Percentiles rank a stretch among this genome's conserved stretches.
Evolutionary conservation across 92 coral and sea anemone species (phyloP).

Genomic region (Nematostella vectensis): DNA sequence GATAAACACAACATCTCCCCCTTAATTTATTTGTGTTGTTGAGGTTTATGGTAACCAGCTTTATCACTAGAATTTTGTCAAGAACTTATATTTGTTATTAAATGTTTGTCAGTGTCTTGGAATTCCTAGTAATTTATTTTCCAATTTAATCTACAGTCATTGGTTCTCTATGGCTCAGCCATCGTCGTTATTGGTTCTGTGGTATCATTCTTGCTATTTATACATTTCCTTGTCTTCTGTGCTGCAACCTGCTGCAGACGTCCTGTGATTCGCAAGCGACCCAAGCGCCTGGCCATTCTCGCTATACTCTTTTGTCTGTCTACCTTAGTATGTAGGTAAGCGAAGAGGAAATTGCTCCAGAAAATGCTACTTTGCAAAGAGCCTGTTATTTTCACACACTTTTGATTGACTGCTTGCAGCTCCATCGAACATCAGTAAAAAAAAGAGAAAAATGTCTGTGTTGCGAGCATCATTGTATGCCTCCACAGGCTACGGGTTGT

Average conservation of each 20-base stretch:
- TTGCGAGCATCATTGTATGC: too few species aligned
- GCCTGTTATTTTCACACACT: background rate
- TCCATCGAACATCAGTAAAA: too few species aligned
- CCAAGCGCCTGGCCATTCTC: constrained; percentile 17
- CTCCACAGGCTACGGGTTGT: too few species aligned
- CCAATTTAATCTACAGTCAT: constrained; percentile 34
- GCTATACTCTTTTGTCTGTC: constrained; percentile 28
- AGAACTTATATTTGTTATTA: background rate
- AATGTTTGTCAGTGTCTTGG: background rate
- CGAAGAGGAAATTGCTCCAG: too few species aligned
- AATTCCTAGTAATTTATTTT: background rate
- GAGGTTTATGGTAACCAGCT: too few species aligned
- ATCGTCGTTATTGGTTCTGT: constrained; percentile 46
- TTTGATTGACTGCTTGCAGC: too few species aligned
- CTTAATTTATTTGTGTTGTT: too few species aligned
- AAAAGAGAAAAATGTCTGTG: too few species aligned
- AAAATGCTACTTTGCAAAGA: too few species aligned
- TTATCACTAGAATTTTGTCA: too few species aligned
- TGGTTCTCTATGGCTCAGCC: constrained; percentile 38
- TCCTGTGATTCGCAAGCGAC: constrained; percentile 6
- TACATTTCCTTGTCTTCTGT: constrained; percentile 47
- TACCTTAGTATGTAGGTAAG: constrained; percentile 46
- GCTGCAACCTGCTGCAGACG: constrained; percentile 23
- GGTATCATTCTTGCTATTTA: constrained; percentile 23
- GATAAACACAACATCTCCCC: too few species aligned